Conservation (phyloP, 2,797 vertebrate species). For the Myripristis murdjan region DNA sequence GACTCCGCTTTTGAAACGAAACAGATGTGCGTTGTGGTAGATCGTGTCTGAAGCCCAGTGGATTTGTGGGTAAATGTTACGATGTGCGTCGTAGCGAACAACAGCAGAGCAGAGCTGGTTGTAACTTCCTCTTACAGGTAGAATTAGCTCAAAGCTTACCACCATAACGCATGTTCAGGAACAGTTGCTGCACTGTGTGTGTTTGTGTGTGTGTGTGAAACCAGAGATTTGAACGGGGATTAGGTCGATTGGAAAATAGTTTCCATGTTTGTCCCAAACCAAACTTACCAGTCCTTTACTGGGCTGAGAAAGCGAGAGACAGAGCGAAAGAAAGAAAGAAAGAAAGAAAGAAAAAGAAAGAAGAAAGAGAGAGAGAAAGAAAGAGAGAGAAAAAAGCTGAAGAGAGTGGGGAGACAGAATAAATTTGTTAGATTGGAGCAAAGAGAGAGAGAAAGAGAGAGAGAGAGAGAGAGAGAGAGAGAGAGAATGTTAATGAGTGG, state of each 20-base stretch:
- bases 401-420: neutral
- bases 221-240: slow-evolving; percentile 20
- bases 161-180: too few relatives aligned
- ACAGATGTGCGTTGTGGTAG: too few relatives aligned
- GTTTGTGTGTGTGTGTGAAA: slow-evolving; percentile 13
- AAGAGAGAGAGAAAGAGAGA: neutral
- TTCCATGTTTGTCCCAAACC: slow-evolving; percentile 21
- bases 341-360: neutral
- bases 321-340: neutral
- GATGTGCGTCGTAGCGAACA: too few relatives aligned
- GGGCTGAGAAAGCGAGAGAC: neutral
- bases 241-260: slow-evolving; percentile 20
- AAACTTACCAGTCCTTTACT: too few relatives aligned
- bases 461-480: neutral
- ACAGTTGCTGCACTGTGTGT: too few relatives aligned
- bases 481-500: slow-evolving; percentile 43
- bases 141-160: too few relatives aligned
- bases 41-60: too few relatives aligned
- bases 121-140: too few relatives aligned
- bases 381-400: slow-evolving; percentile 3
- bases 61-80: too few relatives aligned
- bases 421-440: slow-evolving; percentile 6
- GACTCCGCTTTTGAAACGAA: too few relatives aligned
- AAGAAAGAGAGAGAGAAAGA: slow-evolving; percentile 2
- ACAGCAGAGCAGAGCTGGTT: too few relatives aligned